phyloP scores from a whole-genome alignment of 1,140 invertebrate genomes.

The Wasmannia auropunctata region DNA sequence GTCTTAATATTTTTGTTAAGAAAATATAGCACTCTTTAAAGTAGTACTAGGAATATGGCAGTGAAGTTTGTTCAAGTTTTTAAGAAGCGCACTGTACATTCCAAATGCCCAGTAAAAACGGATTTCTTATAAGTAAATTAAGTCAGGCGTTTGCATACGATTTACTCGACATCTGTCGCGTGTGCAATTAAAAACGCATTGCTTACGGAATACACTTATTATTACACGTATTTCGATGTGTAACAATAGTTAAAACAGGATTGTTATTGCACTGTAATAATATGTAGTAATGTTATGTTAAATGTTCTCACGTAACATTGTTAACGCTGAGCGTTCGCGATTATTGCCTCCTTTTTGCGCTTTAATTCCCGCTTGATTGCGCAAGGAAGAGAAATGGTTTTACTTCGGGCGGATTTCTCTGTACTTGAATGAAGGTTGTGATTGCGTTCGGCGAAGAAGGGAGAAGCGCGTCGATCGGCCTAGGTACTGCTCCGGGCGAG shows the following conservation, averaged over 20 bases:
- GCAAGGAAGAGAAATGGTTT: constrained; percentile 54
- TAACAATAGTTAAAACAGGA: not conserved
- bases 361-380: constrained; percentile 22
- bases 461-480: constrained; percentile 71
- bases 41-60: not conserved
- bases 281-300: not conserved
- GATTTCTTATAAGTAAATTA: not conserved
- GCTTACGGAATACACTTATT: not conserved
- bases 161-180: not conserved
- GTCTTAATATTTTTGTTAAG: not conserved
- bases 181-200: not conserved
- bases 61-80: not conserved
- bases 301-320: constrained; percentile 9
- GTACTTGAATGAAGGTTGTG: constrained; percentile 58
- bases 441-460: constrained; percentile 77
- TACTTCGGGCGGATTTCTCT: constrained; percentile 53
- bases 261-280: no score
- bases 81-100: not conserved
- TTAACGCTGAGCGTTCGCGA: constrained; percentile 4
- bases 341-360: constrained; percentile 27
- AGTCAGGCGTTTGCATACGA: not conserved
- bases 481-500: constrained; percentile 77
- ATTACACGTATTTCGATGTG: not conserved
- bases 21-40: not conserved
- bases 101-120: not conserved